phyloP scores from a whole-genome alignment of 2,797 vertebrate species.

The Spinibarbus caldwelli region DNA sequence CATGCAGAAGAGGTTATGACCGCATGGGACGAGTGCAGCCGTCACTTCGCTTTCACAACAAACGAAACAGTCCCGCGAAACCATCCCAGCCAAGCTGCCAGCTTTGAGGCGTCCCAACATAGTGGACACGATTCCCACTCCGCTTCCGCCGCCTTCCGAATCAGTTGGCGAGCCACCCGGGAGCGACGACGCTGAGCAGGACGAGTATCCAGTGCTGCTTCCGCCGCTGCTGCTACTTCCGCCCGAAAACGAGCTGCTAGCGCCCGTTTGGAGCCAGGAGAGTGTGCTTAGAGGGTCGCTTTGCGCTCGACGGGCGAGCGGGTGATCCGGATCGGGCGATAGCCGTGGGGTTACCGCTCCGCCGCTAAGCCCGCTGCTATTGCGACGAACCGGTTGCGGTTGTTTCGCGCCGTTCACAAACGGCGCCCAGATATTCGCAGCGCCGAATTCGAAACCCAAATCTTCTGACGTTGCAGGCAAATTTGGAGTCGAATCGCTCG shows the following conservation, averaged over 20 bases:
- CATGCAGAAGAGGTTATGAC: slow-evolving; percentile 99
- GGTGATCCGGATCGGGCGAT: slow-evolving; percentile 88
- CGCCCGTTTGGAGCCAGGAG: slow-evolving; percentile 86
- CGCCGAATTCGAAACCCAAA: slow-evolving; percentile 89
- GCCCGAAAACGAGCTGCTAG: slow-evolving; percentile 80
- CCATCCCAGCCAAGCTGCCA: slow-evolving; percentile 65
- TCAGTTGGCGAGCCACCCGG: slow-evolving; percentile 88
- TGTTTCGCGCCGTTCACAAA: slow-evolving; percentile 80
- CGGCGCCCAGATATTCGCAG: slow-evolving; percentile 92
- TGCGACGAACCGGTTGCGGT: slow-evolving; percentile 66
- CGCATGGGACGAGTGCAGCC: slow-evolving; percentile 92
- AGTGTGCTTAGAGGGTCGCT: slow-evolving; percentile 88
- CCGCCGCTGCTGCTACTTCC: slow-evolving; percentile 81
- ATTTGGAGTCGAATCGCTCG: slow-evolving; percentile 72
- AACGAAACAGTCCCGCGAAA: slow-evolving; percentile 89
- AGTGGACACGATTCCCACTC: slow-evolving; percentile 74
- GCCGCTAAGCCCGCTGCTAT: slow-evolving; percentile 84
- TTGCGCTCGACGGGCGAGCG: slow-evolving; percentile 84
- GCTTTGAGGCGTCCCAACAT: slow-evolving; percentile 79
- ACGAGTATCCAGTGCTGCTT: slow-evolving; percentile 86
- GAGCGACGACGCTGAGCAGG: slow-evolving; percentile 87
- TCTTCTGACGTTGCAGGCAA: slow-evolving; percentile 79
- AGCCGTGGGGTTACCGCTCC: slow-evolving; percentile 84
- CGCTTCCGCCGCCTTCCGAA: slow-evolving; percentile 80
- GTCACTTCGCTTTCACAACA: slow-evolving; percentile 95